These are phyloP conservation scores for Trypoxylon attenuatum DNA, from an alignment of 2,888 invertebrate genomes.

Conservation along the genomic window DNA sequence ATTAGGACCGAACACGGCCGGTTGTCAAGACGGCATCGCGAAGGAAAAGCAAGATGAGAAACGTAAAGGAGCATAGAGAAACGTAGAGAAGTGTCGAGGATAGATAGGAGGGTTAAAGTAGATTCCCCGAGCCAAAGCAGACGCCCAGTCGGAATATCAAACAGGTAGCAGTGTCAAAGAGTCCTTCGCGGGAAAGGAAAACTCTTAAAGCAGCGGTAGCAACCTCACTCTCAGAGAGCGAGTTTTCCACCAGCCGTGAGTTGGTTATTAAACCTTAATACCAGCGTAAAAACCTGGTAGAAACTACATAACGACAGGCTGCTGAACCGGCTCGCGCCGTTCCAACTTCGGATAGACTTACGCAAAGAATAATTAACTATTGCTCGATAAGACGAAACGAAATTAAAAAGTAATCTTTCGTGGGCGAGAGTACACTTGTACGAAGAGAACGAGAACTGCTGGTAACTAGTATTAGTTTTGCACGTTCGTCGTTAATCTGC, in stretches of 20 bases:
- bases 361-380: not conserved
- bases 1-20: no score
- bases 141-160: not conserved
- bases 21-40: no score
- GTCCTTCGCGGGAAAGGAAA: not conserved
- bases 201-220: not conserved
- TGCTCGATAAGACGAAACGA: not conserved
- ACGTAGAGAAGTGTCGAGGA: no score
- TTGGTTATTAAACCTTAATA: not conserved
- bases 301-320: not conserved
- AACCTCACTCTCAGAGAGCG: not conserved
- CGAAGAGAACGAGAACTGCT: constrained; percentile 2
- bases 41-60: no score
- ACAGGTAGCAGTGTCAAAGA: not conserved
- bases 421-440: not conserved
- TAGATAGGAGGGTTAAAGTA: no score
- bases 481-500: no score
- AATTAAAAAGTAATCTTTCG: constrained; percentile 1
- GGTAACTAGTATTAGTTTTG: no score
- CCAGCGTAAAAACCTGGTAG: not conserved
- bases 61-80: no score
- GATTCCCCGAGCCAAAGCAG: no score
- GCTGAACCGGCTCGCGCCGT: not conserved
- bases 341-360: not conserved
- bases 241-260: not conserved